Evolutionary conservation across 2,888 invertebrate genomes (phyloP).

Genomic region (Oscheius sp.): DNA sequence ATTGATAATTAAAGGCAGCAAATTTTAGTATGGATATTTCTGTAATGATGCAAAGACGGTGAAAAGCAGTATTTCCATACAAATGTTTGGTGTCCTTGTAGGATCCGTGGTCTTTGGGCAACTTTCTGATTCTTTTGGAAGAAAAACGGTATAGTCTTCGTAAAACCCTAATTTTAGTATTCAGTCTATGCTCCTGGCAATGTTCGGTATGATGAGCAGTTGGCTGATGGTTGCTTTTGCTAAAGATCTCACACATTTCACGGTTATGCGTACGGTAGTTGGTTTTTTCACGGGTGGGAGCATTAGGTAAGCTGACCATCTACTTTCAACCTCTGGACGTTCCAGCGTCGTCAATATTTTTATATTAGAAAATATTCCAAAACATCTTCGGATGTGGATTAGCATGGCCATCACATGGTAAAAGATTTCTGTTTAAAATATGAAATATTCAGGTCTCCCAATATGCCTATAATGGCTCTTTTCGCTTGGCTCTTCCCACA

Average conservation of each 20-base stretch:
- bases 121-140: slow-evolving; percentile 63
- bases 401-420: slow-evolving; percentile 57
- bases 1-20: no score
- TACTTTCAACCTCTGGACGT: no score
- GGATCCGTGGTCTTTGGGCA: slow-evolving; percentile 69
- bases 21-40: slow-evolving; percentile 53
- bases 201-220: slow-evolving; percentile 44
- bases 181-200: slow-evolving; percentile 40
- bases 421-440: no score
- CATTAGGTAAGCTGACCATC: slow-evolving; percentile 39
- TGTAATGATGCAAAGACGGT: slow-evolving; percentile 52
- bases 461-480: slow-evolving; percentile 62
- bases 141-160: slow-evolving; percentile 36
- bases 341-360: slow-evolving; percentile 60
- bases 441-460: slow-evolving; percentile 57
- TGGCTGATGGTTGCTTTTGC: slow-evolving; percentile 48
- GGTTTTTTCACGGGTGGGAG: slow-evolving; percentile 56
- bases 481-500: slow-evolving; percentile 48
- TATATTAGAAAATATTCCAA: slow-evolving; percentile 68
- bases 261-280: slow-evolving; percentile 42
- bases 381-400: slow-evolving; percentile 64
- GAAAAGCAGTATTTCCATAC: slow-evolving; percentile 61
- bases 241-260: slow-evolving; percentile 46
- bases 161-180: not conserved
- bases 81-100: slow-evolving; percentile 66